These are phyloP conservation scores for Creontiades dilutus DNA, from an alignment of 2,888 invertebrate species.

Conservation along the genomic window DNA sequence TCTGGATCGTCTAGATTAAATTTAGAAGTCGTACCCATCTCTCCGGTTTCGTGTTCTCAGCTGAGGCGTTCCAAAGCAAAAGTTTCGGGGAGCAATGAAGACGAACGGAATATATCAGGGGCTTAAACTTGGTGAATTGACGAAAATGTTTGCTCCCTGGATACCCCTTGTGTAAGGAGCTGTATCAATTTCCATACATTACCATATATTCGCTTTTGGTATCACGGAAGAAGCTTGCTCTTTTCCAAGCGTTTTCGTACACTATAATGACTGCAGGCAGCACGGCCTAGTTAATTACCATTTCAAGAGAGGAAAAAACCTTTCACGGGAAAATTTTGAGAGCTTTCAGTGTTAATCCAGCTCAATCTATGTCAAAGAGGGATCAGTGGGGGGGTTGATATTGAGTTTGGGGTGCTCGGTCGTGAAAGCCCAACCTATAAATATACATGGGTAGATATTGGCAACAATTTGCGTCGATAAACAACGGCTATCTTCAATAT, in stretches of 20 bases:
- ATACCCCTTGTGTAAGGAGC: not conserved
- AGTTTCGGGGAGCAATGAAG: slow-evolving; percentile 8
- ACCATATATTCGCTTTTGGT: slow-evolving; percentile 1
- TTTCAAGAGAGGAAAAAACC: not conserved
- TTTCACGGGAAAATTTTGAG: not conserved
- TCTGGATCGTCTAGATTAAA: too few relatives aligned
- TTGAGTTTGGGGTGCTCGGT: too few relatives aligned
- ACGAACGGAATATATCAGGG: slow-evolving; percentile 13
- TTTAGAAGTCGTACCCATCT: too few relatives aligned
- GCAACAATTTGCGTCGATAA: too few relatives aligned
- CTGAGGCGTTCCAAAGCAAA: not conserved
- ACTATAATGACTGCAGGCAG: not conserved
- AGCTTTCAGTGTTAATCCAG: not conserved
- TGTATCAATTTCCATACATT: slow-evolving; percentile 25
- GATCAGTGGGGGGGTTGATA: too few relatives aligned
- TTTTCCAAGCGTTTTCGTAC: not conserved
- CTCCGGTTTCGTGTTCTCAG: not conserved
- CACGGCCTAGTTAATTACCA: not conserved
- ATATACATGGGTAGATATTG: too few relatives aligned
- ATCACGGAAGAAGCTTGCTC: not conserved
- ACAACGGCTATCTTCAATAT: too few relatives aligned
- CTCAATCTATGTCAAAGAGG: too few relatives aligned
- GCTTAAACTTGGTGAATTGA: not conserved
- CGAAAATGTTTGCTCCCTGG: not conserved
- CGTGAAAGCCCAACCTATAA: too few relatives aligned